Evolutionary conservation across 2,888 invertebrate genomes (phyloP), one percentile per base, ranked within the genome.

Genomic region (Eristalis pertinax): DNA sequence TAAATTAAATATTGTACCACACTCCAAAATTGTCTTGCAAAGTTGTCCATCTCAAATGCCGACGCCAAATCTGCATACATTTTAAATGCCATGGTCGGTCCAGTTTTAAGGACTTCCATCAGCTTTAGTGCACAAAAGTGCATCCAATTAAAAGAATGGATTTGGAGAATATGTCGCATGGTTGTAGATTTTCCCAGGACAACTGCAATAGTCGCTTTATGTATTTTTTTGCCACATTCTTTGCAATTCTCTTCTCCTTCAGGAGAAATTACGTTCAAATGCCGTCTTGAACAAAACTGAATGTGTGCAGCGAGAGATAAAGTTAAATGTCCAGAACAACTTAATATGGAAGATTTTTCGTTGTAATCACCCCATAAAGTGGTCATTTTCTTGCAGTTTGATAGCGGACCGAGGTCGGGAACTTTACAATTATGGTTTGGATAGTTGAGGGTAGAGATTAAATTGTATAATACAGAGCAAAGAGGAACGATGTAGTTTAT

Each of bases 1-100:
- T 60, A 72, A 79, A 73, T 82, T 76, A 76, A 68, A 80, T 76
- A 83, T 68, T 68, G 50, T 43, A 72, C 60, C 67, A 73, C 62
- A 32, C 72, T 64, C 65, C 26, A 70, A 65, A 70, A 50, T 70
- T 64, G 41, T 76, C 43, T 35, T 26, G 62, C 68, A 67, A 62
- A 74, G 68, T 32, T 80, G 50, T 68, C 29, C 70, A 24, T 72
- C 22, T 62, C 43, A 41, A 38, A 24, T 60, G 60, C 26, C 22
- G 19, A 41, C 22, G 24, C 15, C 4, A 13, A 8, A 50, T 22
- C 64, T 73, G 65, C 24, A 41, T 69, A 19, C 41, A 43, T 56
- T 43, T n/a, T 41, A 69, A 60, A 24, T 19, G 64, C 19, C 65
- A 50, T 50, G 3, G 60, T 64, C 69, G 75, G 75, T 76, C 60